Base-by-base conservation (phyloP, 1,140 invertebrate species). In the Conopomorpha cramerella region DNA sequence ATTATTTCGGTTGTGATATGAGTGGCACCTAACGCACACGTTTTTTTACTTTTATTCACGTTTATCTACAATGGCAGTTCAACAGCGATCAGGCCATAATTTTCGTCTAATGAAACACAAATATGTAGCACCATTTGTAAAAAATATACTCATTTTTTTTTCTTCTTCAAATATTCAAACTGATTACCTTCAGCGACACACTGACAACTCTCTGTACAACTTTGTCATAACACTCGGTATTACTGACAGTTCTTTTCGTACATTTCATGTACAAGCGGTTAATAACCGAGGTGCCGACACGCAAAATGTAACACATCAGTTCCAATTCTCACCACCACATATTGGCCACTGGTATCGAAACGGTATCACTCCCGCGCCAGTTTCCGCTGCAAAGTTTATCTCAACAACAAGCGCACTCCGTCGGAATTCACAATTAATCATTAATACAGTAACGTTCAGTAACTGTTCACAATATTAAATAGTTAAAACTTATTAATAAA, bases 61-160 rank as follows among this genome's bases (percentile, higher is more conserved):
- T 39, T 39, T n/a, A 49, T 40, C 47, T 55, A 51, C 50, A 47
- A 46, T 55, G 51, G 51, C 60, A 58, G 51, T 55, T 51, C 43
- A 43, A 50, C 43, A 55, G 53, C 55, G 57, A 46, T 48, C 59
- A 57, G 60, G 60, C 57, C n/a, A n/a, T n/a, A n/a, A n/a, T n/a
- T n/a, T n/a, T 62, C 53, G 49, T 47, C 64, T 59, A 51, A 64
- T 67, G 67, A 56, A 68, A 70, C 59, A 63, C 62, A 68, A 66
- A 59, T 66, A 52, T 57, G 52, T 71, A 74, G 70, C 70, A 74
- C 68, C 66, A 68, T 67, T 67, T 64, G 62, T 73, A 70, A 70
- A 70, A 68, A 72, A 71, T 65, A 71, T 59, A 56, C n/a, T n/a
- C n/a, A n/a, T n/a, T n/a, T n/a, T 52, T 58, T 46, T 51, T 47